Evolutionary conservation across 2,888 invertebrate species (phyloP).

Genomic region (Caenorhabditis uteleia): DNA sequence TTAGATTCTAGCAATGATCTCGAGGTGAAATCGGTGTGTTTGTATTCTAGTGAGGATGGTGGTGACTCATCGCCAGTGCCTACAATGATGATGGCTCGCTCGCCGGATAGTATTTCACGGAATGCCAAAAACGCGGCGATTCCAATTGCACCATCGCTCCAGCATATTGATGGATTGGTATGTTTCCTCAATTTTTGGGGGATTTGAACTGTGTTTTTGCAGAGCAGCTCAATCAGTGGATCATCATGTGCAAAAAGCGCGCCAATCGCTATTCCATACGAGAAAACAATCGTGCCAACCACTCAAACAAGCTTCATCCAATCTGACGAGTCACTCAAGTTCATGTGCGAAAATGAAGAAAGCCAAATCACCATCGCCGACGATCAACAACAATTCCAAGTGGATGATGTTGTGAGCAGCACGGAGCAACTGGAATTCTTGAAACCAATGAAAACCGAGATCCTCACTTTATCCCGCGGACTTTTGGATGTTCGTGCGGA

Average conservation of each 20-base stretch:
- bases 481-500: constrained; percentile 30
- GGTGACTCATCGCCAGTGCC: constrained; percentile 53
- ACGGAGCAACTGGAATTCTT: constrained; percentile 33
- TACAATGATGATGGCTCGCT: constrained; percentile 38
- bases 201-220: background rate
- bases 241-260: constrained; percentile 28
- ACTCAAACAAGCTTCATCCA: background rate
- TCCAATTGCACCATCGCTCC: constrained; percentile 30
- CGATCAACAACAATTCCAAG: constrained; percentile 24
- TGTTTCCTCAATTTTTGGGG: background rate
- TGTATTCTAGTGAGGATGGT: constrained; percentile 46
- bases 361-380: background rate
- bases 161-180: constrained; percentile 29
- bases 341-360: too few relatives aligned
- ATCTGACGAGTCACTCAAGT: too few relatives aligned
- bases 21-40: background rate
- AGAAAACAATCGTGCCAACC: background rate
- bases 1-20: background rate
- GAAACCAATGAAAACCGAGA: constrained; percentile 22
- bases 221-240: constrained; percentile 12
- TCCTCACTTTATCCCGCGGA: constrained; percentile 16
- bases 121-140: constrained; percentile 19
- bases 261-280: constrained; percentile 43
- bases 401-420: constrained; percentile 38
- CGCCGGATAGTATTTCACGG: constrained; percentile 28